Evolutionary conservation across 2,888 invertebrate genomes (phyloP).

Genomic region (Cheilosia pagana): DNA sequence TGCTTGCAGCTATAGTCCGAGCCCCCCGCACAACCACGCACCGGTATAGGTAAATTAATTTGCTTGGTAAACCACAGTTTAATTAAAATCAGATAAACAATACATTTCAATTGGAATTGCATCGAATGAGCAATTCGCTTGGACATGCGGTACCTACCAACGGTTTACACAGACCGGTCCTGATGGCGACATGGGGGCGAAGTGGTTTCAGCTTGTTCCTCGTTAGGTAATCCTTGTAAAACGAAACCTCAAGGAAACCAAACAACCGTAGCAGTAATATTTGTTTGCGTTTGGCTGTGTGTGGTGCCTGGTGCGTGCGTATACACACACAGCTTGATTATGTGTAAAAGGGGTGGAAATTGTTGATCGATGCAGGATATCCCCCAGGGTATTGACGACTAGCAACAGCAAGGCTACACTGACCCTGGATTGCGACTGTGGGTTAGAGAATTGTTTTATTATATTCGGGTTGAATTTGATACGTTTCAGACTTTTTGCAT

Average conservation of each 20-base stretch:
- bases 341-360: constrained; percentile 13
- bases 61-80: constrained; percentile 13
- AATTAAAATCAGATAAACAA: constrained; percentile 45
- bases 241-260: constrained; percentile 43
- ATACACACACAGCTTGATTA: neutral
- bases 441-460: too few relatives aligned
- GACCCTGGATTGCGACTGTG: neutral
- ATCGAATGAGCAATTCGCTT: neutral
- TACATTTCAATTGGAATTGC: constrained; percentile 20
- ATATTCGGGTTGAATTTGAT: too few relatives aligned
- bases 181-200: neutral
- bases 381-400: neutral
- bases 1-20: neutral
- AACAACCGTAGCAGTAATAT: constrained; percentile 5
- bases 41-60: constrained; percentile 15
- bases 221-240: constrained; percentile 36
- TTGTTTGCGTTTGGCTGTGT: neutral
- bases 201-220: constrained; percentile 10
- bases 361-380: constrained; percentile 30
- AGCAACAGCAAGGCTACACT: neutral
- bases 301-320: too few relatives aligned
- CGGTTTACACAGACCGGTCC: too few relatives aligned
- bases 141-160: neutral
- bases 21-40: neutral
- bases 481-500: too few relatives aligned